phyloP scores from a whole-genome alignment of 2,797 vertebrate genomes.

The Anniella stebbinsi region DNA sequence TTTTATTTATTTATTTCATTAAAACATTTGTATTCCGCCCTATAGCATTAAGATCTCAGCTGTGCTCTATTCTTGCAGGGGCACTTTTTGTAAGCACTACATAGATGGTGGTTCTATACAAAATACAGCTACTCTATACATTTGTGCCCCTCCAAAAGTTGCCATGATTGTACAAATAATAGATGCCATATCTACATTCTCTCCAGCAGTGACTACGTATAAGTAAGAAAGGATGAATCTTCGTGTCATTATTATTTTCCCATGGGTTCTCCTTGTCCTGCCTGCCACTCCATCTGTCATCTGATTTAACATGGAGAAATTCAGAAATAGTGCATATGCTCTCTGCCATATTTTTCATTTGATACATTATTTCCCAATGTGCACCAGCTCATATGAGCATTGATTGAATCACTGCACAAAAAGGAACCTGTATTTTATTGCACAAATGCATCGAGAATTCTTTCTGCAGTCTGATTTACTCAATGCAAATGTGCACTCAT shows the following conservation, averaged over 20 bases:
- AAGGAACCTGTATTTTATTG: too few relatives aligned
- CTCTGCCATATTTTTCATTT: neutral
- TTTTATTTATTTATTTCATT: too few relatives aligned
- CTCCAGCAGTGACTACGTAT: neutral
- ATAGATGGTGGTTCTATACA: neutral
- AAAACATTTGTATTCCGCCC: too few relatives aligned
- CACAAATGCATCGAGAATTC: too few relatives aligned
- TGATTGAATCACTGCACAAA: too few relatives aligned
- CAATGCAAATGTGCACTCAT: neutral
- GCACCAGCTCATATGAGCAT: neutral
- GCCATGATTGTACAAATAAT: neutral
- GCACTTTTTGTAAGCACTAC: neutral
- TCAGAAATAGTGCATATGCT: neutral
- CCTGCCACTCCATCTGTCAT: neutral
- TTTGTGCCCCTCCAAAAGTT: neutral
- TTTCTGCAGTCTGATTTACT: too few relatives aligned
- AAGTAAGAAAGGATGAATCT: neutral
- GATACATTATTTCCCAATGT: neutral
- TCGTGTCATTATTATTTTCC: neutral
- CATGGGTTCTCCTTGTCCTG: neutral
- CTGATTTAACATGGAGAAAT: neutral
- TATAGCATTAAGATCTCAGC: too few relatives aligned
- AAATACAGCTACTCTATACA: neutral
- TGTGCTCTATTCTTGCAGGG: neutral
- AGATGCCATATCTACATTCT: too few relatives aligned